These are phyloP conservation scores for Hemicentrotus pulcherrimus DNA, from an alignment of 35 echinoderm and acorn worm genomes.

Conservation along the genomic window DNA sequence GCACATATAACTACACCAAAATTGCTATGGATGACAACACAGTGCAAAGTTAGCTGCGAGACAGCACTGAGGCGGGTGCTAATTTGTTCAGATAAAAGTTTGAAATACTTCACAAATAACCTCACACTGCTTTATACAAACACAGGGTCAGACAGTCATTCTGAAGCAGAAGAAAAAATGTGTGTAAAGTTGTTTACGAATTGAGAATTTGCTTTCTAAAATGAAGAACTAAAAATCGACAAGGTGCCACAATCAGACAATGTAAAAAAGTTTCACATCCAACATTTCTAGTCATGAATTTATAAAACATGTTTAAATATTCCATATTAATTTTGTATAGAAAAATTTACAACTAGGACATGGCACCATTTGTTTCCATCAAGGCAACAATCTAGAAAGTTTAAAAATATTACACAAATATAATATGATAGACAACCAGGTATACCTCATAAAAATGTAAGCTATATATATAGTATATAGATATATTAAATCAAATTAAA, in stretches of 20 bases:
- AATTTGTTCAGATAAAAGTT: too few relatives aligned
- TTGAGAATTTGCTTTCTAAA: neutral
- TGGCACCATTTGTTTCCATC: neutral
- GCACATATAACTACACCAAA: too few relatives aligned
- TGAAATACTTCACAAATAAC: too few relatives aligned
- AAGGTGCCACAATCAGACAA: neutral
- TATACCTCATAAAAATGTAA: neutral
- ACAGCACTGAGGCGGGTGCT: too few relatives aligned
- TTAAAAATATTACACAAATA: neutral
- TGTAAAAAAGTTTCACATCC: neutral
- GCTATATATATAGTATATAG: neutral
- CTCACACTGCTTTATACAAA: too few relatives aligned
- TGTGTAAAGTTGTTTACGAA: neutral
- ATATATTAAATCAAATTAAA: neutral
- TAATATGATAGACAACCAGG: neutral
- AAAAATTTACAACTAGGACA: neutral
- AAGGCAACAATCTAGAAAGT: neutral
- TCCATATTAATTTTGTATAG: neutral
- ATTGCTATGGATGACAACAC: too few relatives aligned
- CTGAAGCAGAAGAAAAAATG: too few relatives aligned
- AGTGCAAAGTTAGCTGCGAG: too few relatives aligned
- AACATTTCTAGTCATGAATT: neutral
- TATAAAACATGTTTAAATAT: neutral
- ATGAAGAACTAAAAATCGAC: neutral
- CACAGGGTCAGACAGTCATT: too few relatives aligned